phyloP scores from a whole-genome alignment of 2,113 vertebrate genomes.

The Procavia capensis region DNA sequence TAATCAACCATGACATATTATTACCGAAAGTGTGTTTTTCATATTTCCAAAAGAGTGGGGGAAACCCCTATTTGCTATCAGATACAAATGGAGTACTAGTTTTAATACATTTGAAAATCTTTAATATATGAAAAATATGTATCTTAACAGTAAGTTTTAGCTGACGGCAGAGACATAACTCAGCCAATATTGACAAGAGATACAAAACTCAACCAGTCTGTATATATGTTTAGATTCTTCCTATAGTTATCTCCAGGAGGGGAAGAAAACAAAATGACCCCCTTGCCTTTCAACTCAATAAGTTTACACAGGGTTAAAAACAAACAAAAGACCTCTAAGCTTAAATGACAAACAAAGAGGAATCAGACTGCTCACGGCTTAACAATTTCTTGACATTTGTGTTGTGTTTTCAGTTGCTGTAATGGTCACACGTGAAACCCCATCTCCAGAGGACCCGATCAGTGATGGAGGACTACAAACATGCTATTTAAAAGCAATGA shows the following conservation, averaged over 20 bases:
- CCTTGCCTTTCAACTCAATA: slow-evolving; percentile 35
- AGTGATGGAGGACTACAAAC: background rate
- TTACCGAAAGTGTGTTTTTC: slow-evolving; percentile 41
- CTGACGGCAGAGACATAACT: slow-evolving; percentile 48
- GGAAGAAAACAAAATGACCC: background rate
- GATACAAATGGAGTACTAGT: slow-evolving; percentile 7
- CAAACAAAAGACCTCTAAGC: background rate
- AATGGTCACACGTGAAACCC: background rate
- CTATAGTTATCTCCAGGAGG: background rate
- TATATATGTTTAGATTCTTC: slow-evolving; percentile 43
- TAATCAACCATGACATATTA: slow-evolving; percentile 42
- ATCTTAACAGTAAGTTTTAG: slow-evolving; percentile 45
- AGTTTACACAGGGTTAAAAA: slow-evolving; percentile 17
- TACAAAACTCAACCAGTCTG: slow-evolving; percentile 39
- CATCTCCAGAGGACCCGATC: background rate
- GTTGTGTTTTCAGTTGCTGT: background rate
- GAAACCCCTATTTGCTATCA: background rate
- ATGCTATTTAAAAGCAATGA: slow-evolving; percentile 50
- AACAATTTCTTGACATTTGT: background rate
- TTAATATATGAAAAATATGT: slow-evolving; percentile 6
- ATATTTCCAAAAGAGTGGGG: background rate
- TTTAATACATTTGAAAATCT: background rate
- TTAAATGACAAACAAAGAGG: slow-evolving; percentile 62
- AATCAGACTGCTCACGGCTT: background rate
- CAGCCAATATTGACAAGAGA: slow-evolving; percentile 20